A percentile compares a stretch with the other conserved stretches of the same genome.
These are phyloP conservation scores for Orthosia gothica DNA, from an alignment of 2,888 invertebrate genomes.

Conservation along the genomic window DNA sequence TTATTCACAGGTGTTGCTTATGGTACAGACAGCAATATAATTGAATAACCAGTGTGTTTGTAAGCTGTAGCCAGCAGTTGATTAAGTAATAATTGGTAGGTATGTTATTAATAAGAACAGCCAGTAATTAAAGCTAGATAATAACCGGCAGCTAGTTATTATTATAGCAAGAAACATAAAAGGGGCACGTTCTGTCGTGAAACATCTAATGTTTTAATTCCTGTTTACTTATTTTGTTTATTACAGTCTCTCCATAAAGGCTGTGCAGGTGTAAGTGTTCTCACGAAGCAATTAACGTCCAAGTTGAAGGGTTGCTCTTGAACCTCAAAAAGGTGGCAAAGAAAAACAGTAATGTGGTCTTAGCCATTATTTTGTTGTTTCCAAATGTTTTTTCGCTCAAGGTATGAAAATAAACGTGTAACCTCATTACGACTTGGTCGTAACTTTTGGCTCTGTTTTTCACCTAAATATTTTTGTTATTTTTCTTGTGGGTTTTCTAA, in stretches of 20 bases:
- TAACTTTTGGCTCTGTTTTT: constrained; percentile 58
- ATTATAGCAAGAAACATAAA: constrained; percentile 56
- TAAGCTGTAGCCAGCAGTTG: constrained; percentile 19
- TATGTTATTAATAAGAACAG: constrained; percentile 26
- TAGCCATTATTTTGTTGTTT: constrained; percentile 76
- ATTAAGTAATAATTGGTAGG: constrained; percentile 16
- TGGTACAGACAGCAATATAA: constrained; percentile 9
- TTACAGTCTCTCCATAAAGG: constrained; percentile 75
- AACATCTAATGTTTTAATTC: constrained; percentile 76
- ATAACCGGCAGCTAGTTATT: constrained; percentile 47
- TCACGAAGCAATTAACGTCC: constrained; percentile 89
- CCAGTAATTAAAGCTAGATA: constrained; percentile 39
- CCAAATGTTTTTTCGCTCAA: constrained; percentile 68
- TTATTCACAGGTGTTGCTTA: constrained; percentile 48
- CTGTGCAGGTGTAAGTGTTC: constrained; percentile 84
- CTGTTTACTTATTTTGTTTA: constrained; percentile 84
- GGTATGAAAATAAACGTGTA: constrained; percentile 64
- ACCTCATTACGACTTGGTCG: constrained; percentile 63
- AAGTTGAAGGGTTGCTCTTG: constrained; percentile 86
- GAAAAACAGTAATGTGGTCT: constrained; percentile 81
- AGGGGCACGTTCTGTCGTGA: constrained; percentile 70
- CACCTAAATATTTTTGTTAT: constrained; percentile 57
- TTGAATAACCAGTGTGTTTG: constrained; percentile 34
- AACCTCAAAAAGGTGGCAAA: constrained; percentile 81
- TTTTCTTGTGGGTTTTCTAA: constrained; percentile 49